Conservation (phyloP, 1,140 invertebrate genomes). For the Nilaparvata lugens region DNA sequence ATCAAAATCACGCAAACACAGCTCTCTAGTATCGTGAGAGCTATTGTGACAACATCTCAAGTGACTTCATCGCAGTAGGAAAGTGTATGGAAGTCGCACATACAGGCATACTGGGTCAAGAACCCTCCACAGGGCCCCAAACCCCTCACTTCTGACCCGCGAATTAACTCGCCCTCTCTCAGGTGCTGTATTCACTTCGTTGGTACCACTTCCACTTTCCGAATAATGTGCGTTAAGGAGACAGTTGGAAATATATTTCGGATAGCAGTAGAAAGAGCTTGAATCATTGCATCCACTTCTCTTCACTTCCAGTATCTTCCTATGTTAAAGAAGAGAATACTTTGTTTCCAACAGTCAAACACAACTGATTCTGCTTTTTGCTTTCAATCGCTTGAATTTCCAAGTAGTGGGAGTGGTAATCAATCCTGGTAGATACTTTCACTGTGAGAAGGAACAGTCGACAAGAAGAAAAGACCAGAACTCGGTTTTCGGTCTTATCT, state of each 20-base stretch:
- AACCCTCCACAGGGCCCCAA: slow-evolving; percentile 86
- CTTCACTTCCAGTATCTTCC: slow-evolving; percentile 52
- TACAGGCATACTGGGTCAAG: slow-evolving; percentile 90
- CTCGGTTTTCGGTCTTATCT: slow-evolving; percentile 88
- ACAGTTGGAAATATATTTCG: slow-evolving; percentile 80
- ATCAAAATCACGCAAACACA: slow-evolving; percentile 91
- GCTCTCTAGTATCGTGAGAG: slow-evolving; percentile 82
- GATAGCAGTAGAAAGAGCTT: slow-evolving; percentile 69
- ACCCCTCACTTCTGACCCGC: slow-evolving; percentile 54
- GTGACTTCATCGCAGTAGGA: slow-evolving; percentile 91
- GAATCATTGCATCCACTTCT: slow-evolving; percentile 74
- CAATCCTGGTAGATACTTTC: slow-evolving; percentile 87
- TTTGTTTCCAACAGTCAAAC: slow-evolving; percentile 73
- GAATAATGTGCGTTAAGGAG: slow-evolving; percentile 59
- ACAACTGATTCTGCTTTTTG: slow-evolving; percentile 63
- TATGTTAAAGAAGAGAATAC: slow-evolving; percentile 73
- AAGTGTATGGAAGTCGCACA: slow-evolving; percentile 88
- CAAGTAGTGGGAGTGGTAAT: slow-evolving; percentile 89
- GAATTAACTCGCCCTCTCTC: slow-evolving; percentile 42
- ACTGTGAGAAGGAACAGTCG: slow-evolving; percentile 81
- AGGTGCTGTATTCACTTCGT: slow-evolving; percentile 43
- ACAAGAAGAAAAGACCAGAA: slow-evolving; percentile 85
- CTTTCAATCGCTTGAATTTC: slow-evolving; percentile 91
- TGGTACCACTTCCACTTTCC: slow-evolving; percentile 54
- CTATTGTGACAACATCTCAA: slow-evolving; percentile 96